phyloP scores from a whole-genome alignment of 2,797 vertebrate genomes.

The Neosilurus mollespiculum region DNA sequence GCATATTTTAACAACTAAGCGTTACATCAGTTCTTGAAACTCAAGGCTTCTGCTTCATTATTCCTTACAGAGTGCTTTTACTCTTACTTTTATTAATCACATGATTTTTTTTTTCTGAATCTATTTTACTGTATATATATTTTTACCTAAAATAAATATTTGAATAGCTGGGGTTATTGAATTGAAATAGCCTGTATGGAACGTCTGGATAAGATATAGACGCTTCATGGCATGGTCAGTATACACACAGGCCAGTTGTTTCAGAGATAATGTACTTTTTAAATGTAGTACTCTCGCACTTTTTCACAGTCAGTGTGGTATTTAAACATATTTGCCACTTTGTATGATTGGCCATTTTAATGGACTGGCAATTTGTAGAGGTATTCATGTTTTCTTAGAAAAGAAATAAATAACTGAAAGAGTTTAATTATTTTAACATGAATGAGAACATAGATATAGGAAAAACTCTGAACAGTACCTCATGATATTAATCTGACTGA shows the following conservation, averaged over 20 bases:
- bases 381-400: conserved; percentile 29
- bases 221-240: conserved; percentile 72
- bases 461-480: not conserved
- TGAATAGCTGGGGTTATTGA: conserved; percentile 85
- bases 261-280: conserved; percentile 49
- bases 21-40: not conserved
- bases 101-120: conserved; percentile 55
- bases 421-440: not conserved
- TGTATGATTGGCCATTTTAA: conserved; percentile 25
- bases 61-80: not conserved
- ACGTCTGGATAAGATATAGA: conserved; percentile 83
- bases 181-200: conserved; percentile 96
- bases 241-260: conserved; percentile 62
- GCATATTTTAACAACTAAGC: not conserved
- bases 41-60: not conserved
- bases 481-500: not conserved
- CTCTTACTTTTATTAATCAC: not conserved
- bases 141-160: conserved; percentile 59
- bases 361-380: conserved; percentile 31
- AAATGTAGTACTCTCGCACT: conserved; percentile 43
- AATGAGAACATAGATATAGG: not conserved
- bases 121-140: conserved; percentile 77
- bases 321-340: conserved; percentile 7
- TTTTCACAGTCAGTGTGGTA: conserved; percentile 36
- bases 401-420: not conserved